These are phyloP conservation scores for Macrosoma leucophasiata DNA, from an alignment of 2,888 invertebrate genomes.

Conservation along the genomic window DNA sequence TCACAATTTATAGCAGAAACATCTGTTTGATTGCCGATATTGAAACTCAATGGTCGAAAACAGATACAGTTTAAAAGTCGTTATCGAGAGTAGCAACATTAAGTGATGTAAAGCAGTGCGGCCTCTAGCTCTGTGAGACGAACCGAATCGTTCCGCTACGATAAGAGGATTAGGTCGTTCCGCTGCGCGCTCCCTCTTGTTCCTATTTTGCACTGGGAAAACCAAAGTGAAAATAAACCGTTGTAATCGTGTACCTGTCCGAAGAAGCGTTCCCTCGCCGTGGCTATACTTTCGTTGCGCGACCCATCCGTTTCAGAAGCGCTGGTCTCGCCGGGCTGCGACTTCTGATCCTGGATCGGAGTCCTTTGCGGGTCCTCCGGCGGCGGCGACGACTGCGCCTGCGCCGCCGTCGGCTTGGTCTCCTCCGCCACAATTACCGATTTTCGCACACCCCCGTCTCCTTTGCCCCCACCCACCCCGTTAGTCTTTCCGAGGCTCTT, in stretches of 20 bases:
- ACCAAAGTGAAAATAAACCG: slow-evolving; percentile 24
- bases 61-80: slow-evolving; percentile 40
- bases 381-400: slow-evolving; percentile 36
- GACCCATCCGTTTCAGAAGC: slow-evolving; percentile 40
- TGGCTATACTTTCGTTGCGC: slow-evolving; percentile 55
- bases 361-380: slow-evolving; percentile 28
- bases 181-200: slow-evolving; percentile 36
- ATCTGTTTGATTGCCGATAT: slow-evolving; percentile 43
- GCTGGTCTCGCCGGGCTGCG: slow-evolving; percentile 27
- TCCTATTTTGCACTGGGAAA: slow-evolving; percentile 32
- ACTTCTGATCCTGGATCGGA: slow-evolving; percentile 25
- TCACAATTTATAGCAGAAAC: no score
- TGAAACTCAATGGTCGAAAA: slow-evolving; percentile 30
- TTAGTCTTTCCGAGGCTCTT: slow-evolving; percentile 49
- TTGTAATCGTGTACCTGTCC: slow-evolving; percentile 48
- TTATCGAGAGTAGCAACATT: slow-evolving; percentile 42
- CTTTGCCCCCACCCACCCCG: slow-evolving; percentile 54
- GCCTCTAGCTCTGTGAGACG: slow-evolving; percentile 33
- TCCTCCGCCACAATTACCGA: slow-evolving; percentile 60
- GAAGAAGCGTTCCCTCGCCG: slow-evolving; percentile 66
- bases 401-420: slow-evolving; percentile 46
- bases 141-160: slow-evolving; percentile 54
- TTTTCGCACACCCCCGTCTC: slow-evolving; percentile 47
- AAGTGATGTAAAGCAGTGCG: slow-evolving; percentile 58
- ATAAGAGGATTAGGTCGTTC: slow-evolving; percentile 62